Evolutionary conservation across 1,140 invertebrate species (phyloP).

Genomic region (Cherax quadricarinatus): DNA sequence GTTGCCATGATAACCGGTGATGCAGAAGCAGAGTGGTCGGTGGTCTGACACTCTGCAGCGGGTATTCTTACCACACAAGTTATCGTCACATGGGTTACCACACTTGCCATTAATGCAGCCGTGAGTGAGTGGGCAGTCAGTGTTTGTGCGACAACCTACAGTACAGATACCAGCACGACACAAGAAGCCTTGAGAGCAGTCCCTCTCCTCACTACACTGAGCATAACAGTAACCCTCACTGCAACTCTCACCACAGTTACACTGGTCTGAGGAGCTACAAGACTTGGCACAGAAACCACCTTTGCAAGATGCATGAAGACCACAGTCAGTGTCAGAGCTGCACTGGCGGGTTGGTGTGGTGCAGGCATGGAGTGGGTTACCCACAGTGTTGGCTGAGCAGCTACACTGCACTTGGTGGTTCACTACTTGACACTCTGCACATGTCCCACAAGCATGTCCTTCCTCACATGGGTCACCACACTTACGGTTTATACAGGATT

Average conservation of each 20-base stretch:
- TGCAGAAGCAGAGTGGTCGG: constrained; percentile 85
- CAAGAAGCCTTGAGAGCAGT: constrained; percentile 79
- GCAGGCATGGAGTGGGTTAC: constrained; percentile 87
- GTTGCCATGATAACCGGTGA: constrained; percentile 78
- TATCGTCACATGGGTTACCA: constrained; percentile 84
- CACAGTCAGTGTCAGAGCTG: constrained; percentile 65
- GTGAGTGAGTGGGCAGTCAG: constrained; percentile 87
- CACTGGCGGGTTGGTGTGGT: constrained; percentile 80
- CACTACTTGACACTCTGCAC: constrained; percentile 88
- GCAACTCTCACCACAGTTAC: constrained; percentile 86
- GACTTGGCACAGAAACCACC: constrained; percentile 76
- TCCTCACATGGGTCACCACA: constrained; percentile 89
- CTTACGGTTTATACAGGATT: constrained; percentile 89
- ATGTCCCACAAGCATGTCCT: constrained; percentile 85
- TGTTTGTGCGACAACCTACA: constrained; percentile 86
- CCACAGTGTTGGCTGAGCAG: constrained; percentile 87
- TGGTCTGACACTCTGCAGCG: constrained; percentile 75
- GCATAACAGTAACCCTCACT: constrained; percentile 81
- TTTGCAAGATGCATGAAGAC: constrained; percentile 75
- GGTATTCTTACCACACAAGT: constrained; percentile 76
- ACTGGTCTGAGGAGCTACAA: constrained; percentile 84
- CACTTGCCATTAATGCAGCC: constrained; percentile 87
- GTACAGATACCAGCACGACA: constrained; percentile 83
- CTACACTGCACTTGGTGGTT: constrained; percentile 90
- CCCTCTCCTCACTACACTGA: constrained; percentile 79